Percentiles rank a stretch among this genome's conserved stretches.
Evolutionary conservation across 2,888 invertebrate species (phyloP).

Genomic region (Serrognathus titanus): DNA sequence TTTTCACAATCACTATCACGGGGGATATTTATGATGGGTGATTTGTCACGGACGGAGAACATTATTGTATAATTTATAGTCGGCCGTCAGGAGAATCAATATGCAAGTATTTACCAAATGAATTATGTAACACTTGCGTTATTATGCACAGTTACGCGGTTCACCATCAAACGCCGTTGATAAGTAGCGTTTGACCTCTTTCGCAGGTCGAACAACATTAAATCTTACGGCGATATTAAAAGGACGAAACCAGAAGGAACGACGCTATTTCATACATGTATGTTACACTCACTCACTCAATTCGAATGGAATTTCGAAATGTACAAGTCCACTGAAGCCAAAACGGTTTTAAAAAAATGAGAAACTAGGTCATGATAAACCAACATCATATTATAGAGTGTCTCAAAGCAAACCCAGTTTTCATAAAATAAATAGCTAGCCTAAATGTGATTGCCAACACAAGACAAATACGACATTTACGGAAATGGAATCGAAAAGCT

Average conservation of each 20-base stretch:
- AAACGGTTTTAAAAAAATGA: too few relatives aligned
- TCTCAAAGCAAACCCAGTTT: too few relatives aligned
- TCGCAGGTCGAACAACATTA: conserved; percentile 10
- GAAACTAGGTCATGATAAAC: too few relatives aligned
- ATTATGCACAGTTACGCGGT: conserved; percentile 7
- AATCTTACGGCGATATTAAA: conserved; percentile 10
- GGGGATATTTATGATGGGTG: background rate
- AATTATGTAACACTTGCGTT: conserved; percentile 7
- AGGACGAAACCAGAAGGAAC: conserved; percentile 4
- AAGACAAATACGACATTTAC: too few relatives aligned
- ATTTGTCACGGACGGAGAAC: conserved; percentile 3
- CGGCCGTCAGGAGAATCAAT: conserved; percentile 11
- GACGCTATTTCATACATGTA: too few relatives aligned
- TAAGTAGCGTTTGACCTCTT: conserved; percentile 16
- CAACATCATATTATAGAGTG: too few relatives aligned
- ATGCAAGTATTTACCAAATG: conserved; percentile 8
- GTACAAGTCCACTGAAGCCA: too few relatives aligned
- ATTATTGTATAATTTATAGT: conserved; percentile 10
- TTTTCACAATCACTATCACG: background rate
- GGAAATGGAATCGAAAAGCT: too few relatives aligned
- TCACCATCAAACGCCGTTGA: conserved; percentile 4
- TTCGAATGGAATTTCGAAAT: too few relatives aligned
- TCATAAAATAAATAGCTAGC: too few relatives aligned
- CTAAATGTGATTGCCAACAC: too few relatives aligned
- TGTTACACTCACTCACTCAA: too few relatives aligned